Percentiles rank a stretch among this genome's conserved stretches.
Conservation (phyloP, 2,888 invertebrate genomes). For the Diachrysia chrysitis region DNA sequence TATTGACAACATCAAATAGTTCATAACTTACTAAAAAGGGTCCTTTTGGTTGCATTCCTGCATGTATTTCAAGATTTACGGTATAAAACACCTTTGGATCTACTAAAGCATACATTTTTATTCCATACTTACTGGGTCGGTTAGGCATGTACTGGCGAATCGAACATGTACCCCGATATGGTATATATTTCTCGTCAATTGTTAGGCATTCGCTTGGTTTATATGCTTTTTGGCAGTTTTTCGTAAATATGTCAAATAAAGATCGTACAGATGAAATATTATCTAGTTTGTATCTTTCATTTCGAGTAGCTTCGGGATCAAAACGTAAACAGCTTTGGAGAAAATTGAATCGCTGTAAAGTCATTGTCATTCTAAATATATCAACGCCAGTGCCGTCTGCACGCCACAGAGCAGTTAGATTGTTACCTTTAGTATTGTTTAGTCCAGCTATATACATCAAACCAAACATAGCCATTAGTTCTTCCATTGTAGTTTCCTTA, state of each 20-base stretch:
- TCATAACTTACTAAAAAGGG: constrained; percentile 18
- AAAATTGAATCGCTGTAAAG: constrained; percentile 39
- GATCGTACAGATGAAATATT: constrained; percentile 23
- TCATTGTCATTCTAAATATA: constrained; percentile 43
- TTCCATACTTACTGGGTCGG: constrained; percentile 30
- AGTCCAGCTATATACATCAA: constrained; percentile 39
- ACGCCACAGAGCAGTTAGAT: constrained; percentile 41
- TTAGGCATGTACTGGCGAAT: constrained; percentile 27
- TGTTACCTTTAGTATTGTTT: constrained; percentile 25
- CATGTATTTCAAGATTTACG: constrained; percentile 39
- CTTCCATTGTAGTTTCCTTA: constrained; percentile 27
- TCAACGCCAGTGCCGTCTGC: constrained; percentile 43
- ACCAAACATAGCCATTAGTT: constrained; percentile 32
- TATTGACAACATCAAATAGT: constrained; percentile 24
- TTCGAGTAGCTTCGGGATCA: constrained; percentile 29
- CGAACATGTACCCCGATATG: constrained; percentile 32
- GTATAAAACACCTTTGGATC: constrained; percentile 38
- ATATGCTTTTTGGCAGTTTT: constrained; percentile 27
- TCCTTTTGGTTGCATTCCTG: constrained; percentile 38
- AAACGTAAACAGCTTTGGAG: constrained; percentile 30
- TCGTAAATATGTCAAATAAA: constrained; percentile 25
- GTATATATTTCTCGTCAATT: constrained; percentile 26
- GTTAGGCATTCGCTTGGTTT: constrained; percentile 24
- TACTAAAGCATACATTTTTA: constrained; percentile 38
- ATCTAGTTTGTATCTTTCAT: constrained; percentile 11